A percentile compares a stretch with the other conserved stretches of the same genome.
Conservation (phyloP, 1,140 invertebrate genomes). For the Metaphire vulgaris region DNA sequence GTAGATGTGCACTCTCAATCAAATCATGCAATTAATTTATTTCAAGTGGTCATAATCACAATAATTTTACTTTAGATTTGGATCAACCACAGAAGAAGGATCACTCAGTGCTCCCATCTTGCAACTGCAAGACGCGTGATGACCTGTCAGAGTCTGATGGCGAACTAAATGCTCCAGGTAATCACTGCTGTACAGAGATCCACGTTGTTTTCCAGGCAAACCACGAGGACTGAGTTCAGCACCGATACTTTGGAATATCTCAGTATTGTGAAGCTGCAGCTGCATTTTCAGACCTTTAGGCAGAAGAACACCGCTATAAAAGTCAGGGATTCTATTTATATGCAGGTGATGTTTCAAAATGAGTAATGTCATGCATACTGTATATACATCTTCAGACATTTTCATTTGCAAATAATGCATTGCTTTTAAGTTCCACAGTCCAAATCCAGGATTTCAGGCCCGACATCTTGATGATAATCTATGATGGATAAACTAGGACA, state of each 20-base stretch:
- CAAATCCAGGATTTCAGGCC: too few species aligned
- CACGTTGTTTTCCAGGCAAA: background rate
- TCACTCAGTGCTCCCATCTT: slow-evolving; percentile 73
- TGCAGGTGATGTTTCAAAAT: too few species aligned
- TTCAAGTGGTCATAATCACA: too few species aligned
- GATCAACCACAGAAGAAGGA: slow-evolving; percentile 32
- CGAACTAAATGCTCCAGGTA: slow-evolving; percentile 23
- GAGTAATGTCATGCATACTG: too few species aligned
- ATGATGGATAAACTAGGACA: too few species aligned
- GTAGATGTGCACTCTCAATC: background rate
- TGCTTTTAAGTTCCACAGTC: too few species aligned
- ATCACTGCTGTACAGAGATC: slow-evolving; percentile 8
- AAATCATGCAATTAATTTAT: background rate
- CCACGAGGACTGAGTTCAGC: slow-evolving; percentile 4
- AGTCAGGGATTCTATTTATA: too few species aligned
- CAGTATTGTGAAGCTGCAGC: slow-evolving; percentile 21
- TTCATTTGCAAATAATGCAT: too few species aligned
- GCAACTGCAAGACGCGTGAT: slow-evolving; percentile 78
- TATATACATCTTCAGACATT: too few species aligned
- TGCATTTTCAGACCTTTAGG: slow-evolving; percentile 23
- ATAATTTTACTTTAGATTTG: slow-evolving; percentile 28
- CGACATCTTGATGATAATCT: too few species aligned
- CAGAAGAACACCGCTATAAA: too few species aligned
- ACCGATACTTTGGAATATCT: slow-evolving; percentile 23
- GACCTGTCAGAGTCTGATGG: slow-evolving; percentile 57